These are phyloP conservation scores for Micromys minutus DNA, from an alignment of 2,113 vertebrate genomes.

Conservation along the genomic window DNA sequence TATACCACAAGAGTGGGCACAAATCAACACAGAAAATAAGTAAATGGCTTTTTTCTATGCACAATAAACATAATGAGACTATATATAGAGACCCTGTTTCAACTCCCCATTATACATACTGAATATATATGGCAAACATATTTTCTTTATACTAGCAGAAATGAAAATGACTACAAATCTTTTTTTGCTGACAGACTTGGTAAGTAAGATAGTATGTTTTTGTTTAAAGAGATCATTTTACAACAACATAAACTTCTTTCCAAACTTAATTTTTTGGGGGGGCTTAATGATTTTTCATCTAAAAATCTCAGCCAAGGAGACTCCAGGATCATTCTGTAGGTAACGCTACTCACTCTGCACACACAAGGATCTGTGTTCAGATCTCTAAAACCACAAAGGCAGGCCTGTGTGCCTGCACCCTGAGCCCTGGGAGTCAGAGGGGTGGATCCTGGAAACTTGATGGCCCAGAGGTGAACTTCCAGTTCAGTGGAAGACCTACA, in stretches of 20 bases:
- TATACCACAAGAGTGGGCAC: not conserved
- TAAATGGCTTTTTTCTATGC: constrained; percentile 15
- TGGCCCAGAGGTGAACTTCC: not conserved
- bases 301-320: not conserved
- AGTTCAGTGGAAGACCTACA: not conserved
- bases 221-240: not conserved
- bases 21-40: constrained; percentile 42
- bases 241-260: not conserved
- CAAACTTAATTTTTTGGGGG: constrained; percentile 20
- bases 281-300: constrained; percentile 39
- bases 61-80: not conserved
- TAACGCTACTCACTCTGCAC: not conserved
- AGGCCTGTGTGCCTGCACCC: no score
- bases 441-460: not conserved
- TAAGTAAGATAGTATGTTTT: not conserved
- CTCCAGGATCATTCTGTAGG: not conserved
- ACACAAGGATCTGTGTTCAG: not conserved
- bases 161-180: constrained; percentile 1
- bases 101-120: not conserved
- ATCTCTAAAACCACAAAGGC: not conserved
- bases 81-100: not conserved
- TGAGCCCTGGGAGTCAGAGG: not conserved
- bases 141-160: not conserved
- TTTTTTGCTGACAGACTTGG: constrained; percentile 31
- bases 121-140: constrained; percentile 51